A percentile compares a stretch with the other conserved stretches of the same genome.
Evolutionary conservation across 1,140 invertebrate species (phyloP).

Genomic region (Anthonomus grandis): DNA sequence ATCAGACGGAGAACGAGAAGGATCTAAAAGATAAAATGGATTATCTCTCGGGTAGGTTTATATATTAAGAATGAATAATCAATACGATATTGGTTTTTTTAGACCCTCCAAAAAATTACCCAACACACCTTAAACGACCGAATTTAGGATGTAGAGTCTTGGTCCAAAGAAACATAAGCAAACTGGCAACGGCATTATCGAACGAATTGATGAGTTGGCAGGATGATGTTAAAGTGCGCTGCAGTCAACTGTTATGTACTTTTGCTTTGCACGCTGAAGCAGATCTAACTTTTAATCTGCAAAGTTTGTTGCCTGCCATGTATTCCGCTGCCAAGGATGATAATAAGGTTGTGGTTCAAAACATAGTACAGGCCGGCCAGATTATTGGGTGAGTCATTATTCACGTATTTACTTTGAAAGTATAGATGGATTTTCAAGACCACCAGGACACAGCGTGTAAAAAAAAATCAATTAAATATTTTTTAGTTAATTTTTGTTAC

Average conservation of each 20-base stretch:
- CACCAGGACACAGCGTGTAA: no score
- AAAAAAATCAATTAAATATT: no score
- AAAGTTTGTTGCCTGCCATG: conserved; percentile 58
- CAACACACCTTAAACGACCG: conserved; percentile 57
- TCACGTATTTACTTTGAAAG: no score
- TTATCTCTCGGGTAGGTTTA: conserved; percentile 51
- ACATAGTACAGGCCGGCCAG: conserved; percentile 50
- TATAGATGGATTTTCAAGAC: no score
- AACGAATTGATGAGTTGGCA: conserved; percentile 72
- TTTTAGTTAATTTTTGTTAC: no score
- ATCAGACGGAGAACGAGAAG: conserved; percentile 71
- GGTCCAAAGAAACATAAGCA: conserved; percentile 64
- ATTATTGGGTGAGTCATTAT: conserved; percentile 22
- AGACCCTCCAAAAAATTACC: conserved; percentile 61
- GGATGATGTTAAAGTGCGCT: conserved; percentile 64
- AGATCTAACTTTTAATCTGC: conserved; percentile 63
- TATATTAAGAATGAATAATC: not conserved
- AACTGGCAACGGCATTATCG: conserved; percentile 62
- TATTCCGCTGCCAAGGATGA: conserved; percentile 60
- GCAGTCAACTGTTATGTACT: conserved; percentile 67
- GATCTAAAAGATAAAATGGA: conserved; percentile 73
- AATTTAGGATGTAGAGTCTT: conserved; percentile 73
- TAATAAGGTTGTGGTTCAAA: conserved; percentile 57
- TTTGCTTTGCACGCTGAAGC: conserved; percentile 68
- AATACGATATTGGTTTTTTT: not conserved